Conservation (phyloP, 2,797 vertebrate species). For the Argentina silus region DNA sequence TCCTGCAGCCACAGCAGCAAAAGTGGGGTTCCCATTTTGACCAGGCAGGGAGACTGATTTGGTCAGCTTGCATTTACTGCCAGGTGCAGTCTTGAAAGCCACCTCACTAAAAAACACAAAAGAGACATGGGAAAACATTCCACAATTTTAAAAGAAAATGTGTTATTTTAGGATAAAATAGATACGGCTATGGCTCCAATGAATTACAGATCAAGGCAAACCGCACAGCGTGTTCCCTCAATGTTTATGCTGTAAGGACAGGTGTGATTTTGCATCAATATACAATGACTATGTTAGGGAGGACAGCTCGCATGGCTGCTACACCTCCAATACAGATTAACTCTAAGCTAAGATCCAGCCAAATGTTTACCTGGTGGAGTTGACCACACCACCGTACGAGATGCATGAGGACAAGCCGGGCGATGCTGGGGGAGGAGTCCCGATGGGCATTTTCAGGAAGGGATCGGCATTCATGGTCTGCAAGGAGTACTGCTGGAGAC, state of each 20-base stretch:
- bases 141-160: not conserved
- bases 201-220: no score
- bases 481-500: slow-evolving; percentile 85
- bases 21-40: slow-evolving; percentile 86
- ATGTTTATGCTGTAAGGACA: no score
- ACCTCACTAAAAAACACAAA: slow-evolving; percentile 66
- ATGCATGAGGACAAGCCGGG: slow-evolving; percentile 61
- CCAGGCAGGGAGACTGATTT: slow-evolving; percentile 84
- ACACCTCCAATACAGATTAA: no score
- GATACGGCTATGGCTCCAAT: no score
- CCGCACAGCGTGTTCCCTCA: no score
- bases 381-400: slow-evolving; percentile 79
- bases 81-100: slow-evolving; percentile 64
- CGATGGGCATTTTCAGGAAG: slow-evolving; percentile 83
- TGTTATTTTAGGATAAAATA: not conserved
- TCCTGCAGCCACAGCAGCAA: slow-evolving; percentile 85
- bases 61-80: slow-evolving; percentile 71
- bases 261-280: no score
- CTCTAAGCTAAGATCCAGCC: no score
- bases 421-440: slow-evolving; percentile 67
- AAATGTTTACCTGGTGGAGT: slow-evolving; percentile 25
- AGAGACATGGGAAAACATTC: no score
- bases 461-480: slow-evolving; percentile 86
- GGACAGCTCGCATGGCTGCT: no score
- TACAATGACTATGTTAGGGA: no score